These are phyloP conservation scores for Drosophila dunni DNA, from an alignment of 1,140 invertebrate genomes.

Conservation along the genomic window DNA sequence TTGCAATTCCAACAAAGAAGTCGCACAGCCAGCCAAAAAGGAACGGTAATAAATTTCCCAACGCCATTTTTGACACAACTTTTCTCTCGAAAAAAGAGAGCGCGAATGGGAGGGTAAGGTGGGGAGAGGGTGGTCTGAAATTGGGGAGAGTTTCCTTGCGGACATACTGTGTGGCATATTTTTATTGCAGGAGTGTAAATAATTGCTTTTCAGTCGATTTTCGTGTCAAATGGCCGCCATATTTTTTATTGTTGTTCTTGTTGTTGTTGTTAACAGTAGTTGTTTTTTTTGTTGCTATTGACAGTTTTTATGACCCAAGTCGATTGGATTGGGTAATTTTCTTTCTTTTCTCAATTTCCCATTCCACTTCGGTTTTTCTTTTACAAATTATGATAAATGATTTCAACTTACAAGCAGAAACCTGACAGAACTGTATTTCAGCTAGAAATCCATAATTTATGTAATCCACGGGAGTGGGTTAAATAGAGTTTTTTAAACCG, in stretches of 20 bases:
- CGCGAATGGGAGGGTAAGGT: not conserved
- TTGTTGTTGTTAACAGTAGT: slow-evolving; percentile 28
- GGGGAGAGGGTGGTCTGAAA: not conserved
- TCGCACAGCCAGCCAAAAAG: slow-evolving; percentile 53
- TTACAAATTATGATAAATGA: slow-evolving; percentile 78
- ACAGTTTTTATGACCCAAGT: slow-evolving; percentile 54
- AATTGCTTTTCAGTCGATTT: slow-evolving; percentile 81
- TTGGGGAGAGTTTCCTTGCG: not conserved
- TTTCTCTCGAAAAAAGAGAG: slow-evolving; percentile 7
- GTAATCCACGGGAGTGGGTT: slow-evolving; percentile 34
- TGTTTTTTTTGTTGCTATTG: slow-evolving; percentile 40
- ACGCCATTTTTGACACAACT: slow-evolving; percentile 68
- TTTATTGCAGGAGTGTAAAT: slow-evolving; percentile 80
- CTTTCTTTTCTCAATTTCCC: slow-evolving; percentile 27
- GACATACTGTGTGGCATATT: slow-evolving; percentile 54
- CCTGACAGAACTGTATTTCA: slow-evolving; percentile 57
- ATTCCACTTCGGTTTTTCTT: not conserved
- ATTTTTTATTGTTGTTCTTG: slow-evolving; percentile 30
- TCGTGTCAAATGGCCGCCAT: slow-evolving; percentile 65
- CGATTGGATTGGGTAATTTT: slow-evolving; percentile 36
- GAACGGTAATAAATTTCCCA: slow-evolving; percentile 77
- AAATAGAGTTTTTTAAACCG: slow-evolving; percentile 1
- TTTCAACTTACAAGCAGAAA: slow-evolving; percentile 54
- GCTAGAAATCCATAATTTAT: slow-evolving; percentile 55
- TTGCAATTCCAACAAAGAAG: slow-evolving; percentile 44